Conservation (phyloP, 2,888 invertebrate species). For the Artemia sinica region DNA sequence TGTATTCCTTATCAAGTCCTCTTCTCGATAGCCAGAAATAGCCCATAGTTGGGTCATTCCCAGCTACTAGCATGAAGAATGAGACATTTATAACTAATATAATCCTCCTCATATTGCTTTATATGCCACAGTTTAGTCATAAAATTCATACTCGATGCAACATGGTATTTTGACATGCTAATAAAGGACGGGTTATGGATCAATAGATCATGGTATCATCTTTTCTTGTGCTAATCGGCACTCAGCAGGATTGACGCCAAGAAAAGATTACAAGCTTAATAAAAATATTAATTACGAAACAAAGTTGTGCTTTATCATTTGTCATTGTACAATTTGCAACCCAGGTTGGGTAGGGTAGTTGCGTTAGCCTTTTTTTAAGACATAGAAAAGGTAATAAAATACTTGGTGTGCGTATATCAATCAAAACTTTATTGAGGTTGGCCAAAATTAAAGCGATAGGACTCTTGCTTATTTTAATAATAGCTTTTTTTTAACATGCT, state of each 20-base stretch:
- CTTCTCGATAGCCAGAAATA: no score
- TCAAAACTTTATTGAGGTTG: no score
- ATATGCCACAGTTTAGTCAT: background rate
- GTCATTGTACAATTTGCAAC: background rate
- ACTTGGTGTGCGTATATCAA: no score
- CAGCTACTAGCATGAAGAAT: no score
- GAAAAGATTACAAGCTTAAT: background rate
- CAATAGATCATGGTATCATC: background rate
- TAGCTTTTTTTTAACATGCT: no score
- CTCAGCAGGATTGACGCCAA: background rate
- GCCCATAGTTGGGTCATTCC: no score
- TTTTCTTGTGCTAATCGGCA: conserved; percentile 6
- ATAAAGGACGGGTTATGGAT: background rate
- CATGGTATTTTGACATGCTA: conserved; percentile 7
- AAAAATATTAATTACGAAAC: background rate
- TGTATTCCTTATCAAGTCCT: no score
- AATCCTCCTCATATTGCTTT: background rate
- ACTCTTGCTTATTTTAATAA: no score
- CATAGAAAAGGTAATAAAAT: no score
- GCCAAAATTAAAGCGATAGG: no score
- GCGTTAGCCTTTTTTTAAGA: background rate
- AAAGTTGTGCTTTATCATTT: background rate
- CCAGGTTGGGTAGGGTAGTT: background rate
- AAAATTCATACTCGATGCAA: background rate
- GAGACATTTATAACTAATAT: background rate